Percentiles rank a stretch among this genome's conserved stretches.
These are phyloP conservation scores for Coelinius sp. DNA, from an alignment of 2,888 invertebrate species.

Conservation along the genomic window DNA sequence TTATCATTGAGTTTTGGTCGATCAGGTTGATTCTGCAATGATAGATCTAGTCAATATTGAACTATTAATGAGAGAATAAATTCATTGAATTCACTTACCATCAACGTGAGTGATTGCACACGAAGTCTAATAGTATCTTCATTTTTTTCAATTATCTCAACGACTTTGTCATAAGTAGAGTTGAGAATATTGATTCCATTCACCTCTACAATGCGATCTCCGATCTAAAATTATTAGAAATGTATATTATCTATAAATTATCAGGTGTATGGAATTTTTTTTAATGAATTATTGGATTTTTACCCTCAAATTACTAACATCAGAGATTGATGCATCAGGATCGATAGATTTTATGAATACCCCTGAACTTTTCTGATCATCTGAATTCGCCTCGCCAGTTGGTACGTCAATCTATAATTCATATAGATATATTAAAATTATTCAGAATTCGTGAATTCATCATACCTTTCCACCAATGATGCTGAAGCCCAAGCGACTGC, in stretches of 20 bases:
- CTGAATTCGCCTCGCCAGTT: neutral
- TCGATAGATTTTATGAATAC: conserved; percentile 6
- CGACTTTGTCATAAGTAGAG: neutral
- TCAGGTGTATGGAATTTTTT: too few relatives aligned
- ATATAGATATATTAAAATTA: neutral
- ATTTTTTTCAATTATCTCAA: neutral
- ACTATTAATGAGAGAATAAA: too few relatives aligned
- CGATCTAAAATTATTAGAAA: neutral
- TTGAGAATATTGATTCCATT: neutral
- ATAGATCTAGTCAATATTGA: too few relatives aligned
- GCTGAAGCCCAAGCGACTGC: neutral
- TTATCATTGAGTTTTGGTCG: neutral
- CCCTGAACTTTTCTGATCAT: neutral
- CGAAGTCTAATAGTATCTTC: conserved; percentile 1
- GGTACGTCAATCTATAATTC: neutral
- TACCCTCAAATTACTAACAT: neutral
- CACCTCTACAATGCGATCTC: conserved; percentile 1
- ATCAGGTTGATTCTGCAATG: neutral
- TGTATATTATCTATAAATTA: too few relatives aligned
- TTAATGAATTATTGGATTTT: neutral
- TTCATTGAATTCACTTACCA: neutral
- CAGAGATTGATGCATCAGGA: neutral
- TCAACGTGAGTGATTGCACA: conserved; percentile 4
- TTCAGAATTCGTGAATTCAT: too few relatives aligned
- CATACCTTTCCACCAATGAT: conserved; percentile 6